Evolutionary conservation across 2,113 vertebrate genomes (phyloP).

Genomic region (Redunca redunca): DNA sequence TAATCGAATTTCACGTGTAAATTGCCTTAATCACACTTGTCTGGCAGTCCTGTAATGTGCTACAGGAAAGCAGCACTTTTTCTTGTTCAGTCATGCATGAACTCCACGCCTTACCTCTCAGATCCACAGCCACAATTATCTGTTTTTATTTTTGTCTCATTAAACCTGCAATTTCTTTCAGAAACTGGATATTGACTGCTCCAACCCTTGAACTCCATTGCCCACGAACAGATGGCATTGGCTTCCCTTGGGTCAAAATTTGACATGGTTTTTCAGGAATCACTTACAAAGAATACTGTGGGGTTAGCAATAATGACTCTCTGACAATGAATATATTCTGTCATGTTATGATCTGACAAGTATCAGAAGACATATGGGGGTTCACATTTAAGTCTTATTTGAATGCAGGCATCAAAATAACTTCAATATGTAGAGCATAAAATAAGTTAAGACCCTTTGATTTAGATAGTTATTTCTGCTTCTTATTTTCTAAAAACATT

Average conservation of each 20-base stretch:
- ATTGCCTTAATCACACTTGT: slow-evolving; percentile 49
- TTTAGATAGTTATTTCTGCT: background rate
- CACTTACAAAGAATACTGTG: background rate
- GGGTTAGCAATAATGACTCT: background rate
- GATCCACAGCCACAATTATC: background rate
- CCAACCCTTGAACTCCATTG: background rate
- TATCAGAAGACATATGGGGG: background rate
- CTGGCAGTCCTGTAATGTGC: background rate
- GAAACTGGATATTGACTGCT: background rate
- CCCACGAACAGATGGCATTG: background rate
- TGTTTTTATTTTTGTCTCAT: slow-evolving; percentile 52
- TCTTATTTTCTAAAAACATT: background rate
- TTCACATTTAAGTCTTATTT: background rate
- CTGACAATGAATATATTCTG: background rate
- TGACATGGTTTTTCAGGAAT: background rate
- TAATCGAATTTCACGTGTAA: slow-evolving; percentile 58
- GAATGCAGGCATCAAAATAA: background rate
- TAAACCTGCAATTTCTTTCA: background rate
- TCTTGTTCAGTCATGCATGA: background rate
- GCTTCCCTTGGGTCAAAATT: background rate
- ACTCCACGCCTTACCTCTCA: background rate
- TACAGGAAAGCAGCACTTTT: background rate
- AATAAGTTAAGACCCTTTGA: background rate
- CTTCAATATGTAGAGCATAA: background rate
- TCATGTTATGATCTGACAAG: background rate